Base-by-base conservation (phyloP, 1,140 invertebrate species). In the Drosophila asahinai region DNA sequence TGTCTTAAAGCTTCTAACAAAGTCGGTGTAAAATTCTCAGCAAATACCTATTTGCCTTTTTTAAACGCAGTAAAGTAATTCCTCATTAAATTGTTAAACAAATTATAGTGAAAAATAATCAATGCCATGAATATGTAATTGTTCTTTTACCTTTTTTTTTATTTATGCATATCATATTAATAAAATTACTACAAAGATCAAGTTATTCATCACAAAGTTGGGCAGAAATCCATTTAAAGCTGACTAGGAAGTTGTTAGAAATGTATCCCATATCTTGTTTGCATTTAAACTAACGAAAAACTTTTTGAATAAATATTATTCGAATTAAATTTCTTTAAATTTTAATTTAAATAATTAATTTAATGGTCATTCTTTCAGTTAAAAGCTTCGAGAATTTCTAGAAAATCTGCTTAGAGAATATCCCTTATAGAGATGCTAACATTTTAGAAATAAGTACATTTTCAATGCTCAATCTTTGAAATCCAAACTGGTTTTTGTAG, bases 401-500 rank as follows among this genome's bases (percentile, higher is more conserved):
- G 33, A 33, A 8, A 33, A 33, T 33, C 33, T 33, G 1, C 30
- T 30, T n/a, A n/a, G n/a, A n/a, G n/a, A n/a, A n/a, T 25, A 5
- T 8, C 30, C 14, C 30, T 14, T 14, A 19, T 14, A 36, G 27
- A 19, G 0, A 54, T 19, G 11, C 30, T 54, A 8, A 19, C 17
- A 19, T 52, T 17, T 5, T 14, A 6, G 0, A 14, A 54, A 54
- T 11, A 14, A 14, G 51, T 54, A 54, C 51, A 27, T 54, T 54
- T 54, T 54, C 33, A 54, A 2, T 19, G n/a, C n/a, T 54, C 3
- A 19, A 36, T 8, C 27, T 54, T 19, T 19, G 4, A 36, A 36
- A 19, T 54, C 19, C 22, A 38, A 38, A 55, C 52, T 22, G 52
- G 52, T 38, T 55, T 55, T 54, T 14, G n/a, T 17, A 33, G 51